Evolutionary conservation across 2,113 vertebrate genomes (phyloP).

Genomic region (Mesembrinibis cayennensis): DNA sequence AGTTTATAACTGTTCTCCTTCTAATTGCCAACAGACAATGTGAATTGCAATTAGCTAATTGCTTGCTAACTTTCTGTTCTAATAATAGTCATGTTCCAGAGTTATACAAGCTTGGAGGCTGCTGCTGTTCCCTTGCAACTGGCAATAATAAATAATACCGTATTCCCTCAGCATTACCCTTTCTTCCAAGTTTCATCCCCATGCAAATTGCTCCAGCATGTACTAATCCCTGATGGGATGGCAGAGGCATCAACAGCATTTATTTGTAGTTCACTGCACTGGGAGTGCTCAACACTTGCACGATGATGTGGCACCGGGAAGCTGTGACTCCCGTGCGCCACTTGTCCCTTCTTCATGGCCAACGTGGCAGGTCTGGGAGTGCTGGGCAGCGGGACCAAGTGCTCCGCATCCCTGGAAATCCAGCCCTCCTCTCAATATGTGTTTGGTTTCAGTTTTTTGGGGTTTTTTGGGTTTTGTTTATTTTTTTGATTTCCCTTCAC

Average conservation of each 20-base stretch:
- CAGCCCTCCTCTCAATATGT: neutral
- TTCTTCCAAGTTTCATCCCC: slow-evolving; percentile 50
- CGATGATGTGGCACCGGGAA: neutral
- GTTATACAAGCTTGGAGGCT: slow-evolving; percentile 65
- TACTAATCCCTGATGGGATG: slow-evolving; percentile 34
- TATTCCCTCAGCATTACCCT: slow-evolving; percentile 45
- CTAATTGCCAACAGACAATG: slow-evolving; percentile 59
- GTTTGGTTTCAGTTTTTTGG: neutral
- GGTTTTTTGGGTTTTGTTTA: neutral
- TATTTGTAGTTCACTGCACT: neutral
- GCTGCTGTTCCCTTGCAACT: slow-evolving; percentile 64
- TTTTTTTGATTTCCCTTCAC: neutral
- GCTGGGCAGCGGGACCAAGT: neutral
- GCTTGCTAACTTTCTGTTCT: slow-evolving; percentile 62
- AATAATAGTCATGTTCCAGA: slow-evolving; percentile 64
- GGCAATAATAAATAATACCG: slow-evolving; percentile 59
- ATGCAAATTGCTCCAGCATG: slow-evolving; percentile 61
- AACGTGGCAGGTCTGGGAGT: neutral
- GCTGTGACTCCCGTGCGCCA: neutral
- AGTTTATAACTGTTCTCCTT: slow-evolving; percentile 42
- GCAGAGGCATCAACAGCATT: slow-evolving; percentile 33
- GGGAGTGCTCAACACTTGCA: neutral
- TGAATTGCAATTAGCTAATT: slow-evolving; percentile 69
- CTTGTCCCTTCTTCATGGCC: neutral
- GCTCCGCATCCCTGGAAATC: neutral